Percentiles rank a stretch among this genome's conserved stretches.
These are phyloP conservation scores for Polypedilum pembai DNA, from an alignment of 1,140 invertebrate genomes.

Conservation along the genomic window DNA sequence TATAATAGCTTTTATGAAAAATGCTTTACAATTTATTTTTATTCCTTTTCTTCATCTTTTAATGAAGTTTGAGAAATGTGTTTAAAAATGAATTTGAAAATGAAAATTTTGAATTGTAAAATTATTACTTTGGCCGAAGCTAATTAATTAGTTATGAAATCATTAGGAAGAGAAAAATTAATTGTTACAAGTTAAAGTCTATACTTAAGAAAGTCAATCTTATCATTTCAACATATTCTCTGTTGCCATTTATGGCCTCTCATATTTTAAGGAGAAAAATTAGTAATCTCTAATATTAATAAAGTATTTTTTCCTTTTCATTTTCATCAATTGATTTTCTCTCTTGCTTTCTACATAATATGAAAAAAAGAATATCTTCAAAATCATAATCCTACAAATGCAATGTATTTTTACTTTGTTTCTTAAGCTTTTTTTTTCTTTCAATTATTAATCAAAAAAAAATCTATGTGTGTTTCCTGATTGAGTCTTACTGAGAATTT, in stretches of 20 bases:
- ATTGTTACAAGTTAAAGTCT: not conserved
- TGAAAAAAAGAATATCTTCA: not conserved
- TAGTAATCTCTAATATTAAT: constrained; percentile 6
- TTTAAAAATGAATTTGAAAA: not conserved
- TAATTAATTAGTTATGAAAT: not conserved
- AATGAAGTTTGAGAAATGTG: not conserved
- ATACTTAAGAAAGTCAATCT: not conserved
- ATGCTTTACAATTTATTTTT: not conserved
- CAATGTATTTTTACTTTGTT: not conserved
- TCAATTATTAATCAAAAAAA: too few species aligned
- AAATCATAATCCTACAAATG: constrained; percentile 19
- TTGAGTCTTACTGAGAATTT: too few species aligned
- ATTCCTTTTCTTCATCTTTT: not conserved
- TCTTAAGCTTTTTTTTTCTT: constrained; percentile 12
- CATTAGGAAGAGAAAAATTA: not conserved
- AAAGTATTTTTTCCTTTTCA: not conserved
- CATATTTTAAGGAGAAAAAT: not conserved
- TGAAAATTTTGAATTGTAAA: too few species aligned
- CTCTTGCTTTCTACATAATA: not conserved
- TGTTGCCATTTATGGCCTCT: not conserved
- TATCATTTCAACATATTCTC: not conserved
- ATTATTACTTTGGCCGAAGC: constrained; percentile 23
- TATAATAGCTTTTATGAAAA: not conserved
- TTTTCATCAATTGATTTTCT: not conserved
- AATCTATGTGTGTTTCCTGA: too few species aligned